Evolutionary conservation across 1,140 invertebrate species (phyloP).

Genomic region (Coptotermes formosanus): DNA sequence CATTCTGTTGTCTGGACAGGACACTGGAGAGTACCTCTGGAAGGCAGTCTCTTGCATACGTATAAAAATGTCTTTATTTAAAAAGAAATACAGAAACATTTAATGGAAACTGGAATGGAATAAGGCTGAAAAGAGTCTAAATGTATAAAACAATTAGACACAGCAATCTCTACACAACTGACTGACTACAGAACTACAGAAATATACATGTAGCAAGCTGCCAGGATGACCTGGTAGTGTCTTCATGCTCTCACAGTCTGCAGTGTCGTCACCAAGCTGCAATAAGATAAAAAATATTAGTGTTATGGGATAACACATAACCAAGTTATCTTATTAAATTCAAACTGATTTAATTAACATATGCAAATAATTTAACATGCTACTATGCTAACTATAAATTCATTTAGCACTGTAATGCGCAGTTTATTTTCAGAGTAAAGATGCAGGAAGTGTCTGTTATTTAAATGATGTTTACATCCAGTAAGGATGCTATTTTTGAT

Average conservation of each 20-base stretch:
- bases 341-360: neutral
- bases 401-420: conserved; percentile 13
- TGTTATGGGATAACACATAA: neutral
- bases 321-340: neutral
- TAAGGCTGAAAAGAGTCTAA: neutral
- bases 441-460: conserved; percentile 25
- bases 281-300: neutral
- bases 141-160: neutral
- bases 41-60: neutral
- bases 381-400: conserved; percentile 31
- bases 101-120: neutral
- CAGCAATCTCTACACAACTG: neutral
- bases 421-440: neutral
- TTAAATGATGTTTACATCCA: conserved; percentile 18
- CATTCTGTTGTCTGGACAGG: neutral
- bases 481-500: neutral
- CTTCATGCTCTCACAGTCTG: no score
- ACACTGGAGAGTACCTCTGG: neutral
- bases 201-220: neutral
- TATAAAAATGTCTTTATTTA: conserved; percentile 19
- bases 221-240: no score
- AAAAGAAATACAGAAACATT: neutral
- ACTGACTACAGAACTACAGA: neutral
- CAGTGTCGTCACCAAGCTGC: no score
- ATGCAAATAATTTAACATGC: conserved; percentile 21